A percentile compares a stretch with the other conserved stretches of the same genome.
These are phyloP conservation scores for Pachymerium ferrugineum DNA, from an alignment of 2,888 invertebrate genomes.

Conservation along the genomic window DNA sequence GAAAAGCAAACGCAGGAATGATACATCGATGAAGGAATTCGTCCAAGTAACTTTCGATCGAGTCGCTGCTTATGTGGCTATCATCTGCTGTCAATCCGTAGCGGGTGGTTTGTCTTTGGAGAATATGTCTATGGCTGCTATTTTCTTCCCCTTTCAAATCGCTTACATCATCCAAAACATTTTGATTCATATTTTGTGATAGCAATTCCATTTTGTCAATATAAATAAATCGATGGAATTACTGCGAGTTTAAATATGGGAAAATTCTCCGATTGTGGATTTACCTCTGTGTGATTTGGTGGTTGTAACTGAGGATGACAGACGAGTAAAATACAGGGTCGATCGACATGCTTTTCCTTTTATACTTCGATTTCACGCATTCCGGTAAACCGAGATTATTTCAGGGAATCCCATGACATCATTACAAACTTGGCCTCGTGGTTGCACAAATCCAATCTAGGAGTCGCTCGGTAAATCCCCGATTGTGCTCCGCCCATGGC, in stretches of 20 bases:
- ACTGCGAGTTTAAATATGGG: not conserved
- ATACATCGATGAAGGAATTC: constrained; percentile 19
- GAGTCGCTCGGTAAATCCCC: not conserved
- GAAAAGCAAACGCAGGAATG: not conserved
- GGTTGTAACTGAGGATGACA: not conserved
- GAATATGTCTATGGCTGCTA: not conserved
- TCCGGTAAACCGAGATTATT: constrained; percentile 1
- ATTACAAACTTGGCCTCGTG: constrained; percentile 9
- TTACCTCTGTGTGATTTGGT: constrained; percentile 5
- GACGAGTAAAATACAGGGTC: constrained; percentile 6
- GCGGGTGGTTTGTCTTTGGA: constrained; percentile 11
- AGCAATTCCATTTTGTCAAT: no score
- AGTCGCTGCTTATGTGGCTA: not conserved
- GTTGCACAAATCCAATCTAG: not conserved
- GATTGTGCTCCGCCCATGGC: not conserved
- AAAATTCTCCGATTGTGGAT: not conserved
- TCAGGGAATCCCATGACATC: constrained; percentile 15
- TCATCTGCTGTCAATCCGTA: constrained; percentile 12
- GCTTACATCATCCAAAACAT: no score
- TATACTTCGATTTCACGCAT: constrained; percentile 5
- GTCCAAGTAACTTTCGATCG: constrained; percentile 8
- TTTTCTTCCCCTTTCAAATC: not conserved
- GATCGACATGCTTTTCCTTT: constrained; percentile 18
- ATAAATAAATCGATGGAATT: no score
- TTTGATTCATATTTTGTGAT: no score